Base-by-base conservation (phyloP, 2,888 invertebrate genomes). In the Chaitophorus viminalis region DNA sequence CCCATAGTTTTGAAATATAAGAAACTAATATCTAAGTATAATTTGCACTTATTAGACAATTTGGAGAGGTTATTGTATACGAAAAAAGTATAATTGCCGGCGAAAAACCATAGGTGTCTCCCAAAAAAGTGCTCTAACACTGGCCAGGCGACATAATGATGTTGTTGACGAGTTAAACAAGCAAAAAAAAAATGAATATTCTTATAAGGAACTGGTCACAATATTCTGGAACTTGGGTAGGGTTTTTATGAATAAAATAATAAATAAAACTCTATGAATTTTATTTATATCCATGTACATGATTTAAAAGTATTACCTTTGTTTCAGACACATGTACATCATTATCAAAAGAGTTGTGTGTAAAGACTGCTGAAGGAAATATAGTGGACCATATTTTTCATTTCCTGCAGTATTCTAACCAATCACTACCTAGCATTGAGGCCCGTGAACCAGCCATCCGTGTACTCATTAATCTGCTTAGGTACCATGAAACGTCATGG, bases 381-480 rank as follows among this genome's bases (percentile, higher is more conserved):
- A 83, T 89, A n/a, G 76, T 89, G 39, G 82, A 89, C 9, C 82
- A 82, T 17, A 89, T 89, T 75, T 88, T 89, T 18, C 60, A 36
- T 79, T 88, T 89, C n/a, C 68, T 89, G 17, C 74, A 84, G 25
- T 65, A 83, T 82, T 88, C 89, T 36, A 89, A 89, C 60, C 89
- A 88, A 82, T 89, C 89, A 25, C 85, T 85, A 79, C 89, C 89
- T 21, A 85, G 89, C 18, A 39, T 88, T 31, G 89, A 88, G 25
- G 76, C 88, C 18, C 85, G 88, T 60, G 78, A 88, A 75, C 82
- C 89, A 21, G 82, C 88, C 33, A 82, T 89, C 18, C 81, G 89
- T n/a, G 89, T 89, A 9, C 85, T 89, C 0, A 88, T 79, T 31
- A 89, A 89, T 68, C 70, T 89, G 72, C 77, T 89, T 36, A 77